Base-by-base conservation (phyloP, 2,113 vertebrate species). In the Microcebus jonahi region DNA sequence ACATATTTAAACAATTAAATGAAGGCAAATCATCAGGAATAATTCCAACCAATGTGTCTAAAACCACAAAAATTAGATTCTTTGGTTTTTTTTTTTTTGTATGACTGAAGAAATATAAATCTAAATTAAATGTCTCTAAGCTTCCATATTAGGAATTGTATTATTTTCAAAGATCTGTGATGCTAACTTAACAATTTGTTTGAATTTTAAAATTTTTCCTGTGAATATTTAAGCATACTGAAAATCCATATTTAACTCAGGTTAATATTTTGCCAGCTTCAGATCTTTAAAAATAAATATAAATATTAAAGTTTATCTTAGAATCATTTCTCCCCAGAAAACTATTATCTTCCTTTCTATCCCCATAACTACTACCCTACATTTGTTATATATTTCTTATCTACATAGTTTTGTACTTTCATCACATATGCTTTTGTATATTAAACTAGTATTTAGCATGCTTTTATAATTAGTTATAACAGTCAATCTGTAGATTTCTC, bases 251-350 rank as follows among this genome's bases (percentile, higher is more conserved):
- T 63, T 77, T 70, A 65, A 95, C 8, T 76, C n/a, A 45, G 55
- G 31, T 77, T 90, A 93, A 83, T 70, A 87, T 90, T 93, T 90
- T 87, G 15, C 25, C 34, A 90, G 14, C 14, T 77, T 88, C 39
- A 57, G 14, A 88, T 82, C 10, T 71, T 63, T 45, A 70, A 95
- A 95, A 91, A 55, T 55, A 95, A 95, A 96, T 50, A 71, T 67
- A 93, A 88, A 57, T 63, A 73, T 50, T 85, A 48, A 79, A 31
- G 1, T 42, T 80, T 87, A 36, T 63, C 15, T 39, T 91, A 79
- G 9, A 83, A 53, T 57, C 77, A 88, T 83, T 29, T 48, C 4
- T 57, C 27, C 21, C n/a, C 15, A 93, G 80, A 88, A 97, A 91
- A 84, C 25, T 27, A 84, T 42, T 57, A 20, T 77, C 31, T 8